phyloP scores from a whole-genome alignment of 2,888 invertebrate genomes.

The Drosophila parthenogenetica region DNA sequence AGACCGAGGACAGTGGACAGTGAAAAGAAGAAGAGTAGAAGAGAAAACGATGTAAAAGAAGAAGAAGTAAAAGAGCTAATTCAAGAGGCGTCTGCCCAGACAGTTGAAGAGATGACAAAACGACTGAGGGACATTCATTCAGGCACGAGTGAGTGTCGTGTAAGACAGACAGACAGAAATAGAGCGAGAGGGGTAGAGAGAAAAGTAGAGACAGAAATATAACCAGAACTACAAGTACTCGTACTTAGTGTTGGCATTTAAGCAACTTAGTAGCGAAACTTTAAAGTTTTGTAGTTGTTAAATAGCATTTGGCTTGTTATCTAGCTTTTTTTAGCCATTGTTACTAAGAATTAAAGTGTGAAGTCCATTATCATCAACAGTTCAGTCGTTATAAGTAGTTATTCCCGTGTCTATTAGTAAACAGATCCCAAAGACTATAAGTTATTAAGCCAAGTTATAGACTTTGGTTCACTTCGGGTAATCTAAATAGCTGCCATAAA shows the following conservation, averaged over 20 bases:
- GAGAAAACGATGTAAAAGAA: background rate
- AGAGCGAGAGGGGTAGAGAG: slow-evolving; percentile 6
- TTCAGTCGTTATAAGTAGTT: too few species aligned
- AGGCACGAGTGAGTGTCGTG: background rate
- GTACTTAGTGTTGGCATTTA: background rate
- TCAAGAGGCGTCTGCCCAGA: background rate
- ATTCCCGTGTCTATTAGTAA: too few species aligned
- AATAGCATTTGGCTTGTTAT: too few species aligned
- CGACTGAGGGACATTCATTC: slow-evolving; percentile 5
- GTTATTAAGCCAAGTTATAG: too few species aligned
- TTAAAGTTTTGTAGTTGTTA: too few species aligned
- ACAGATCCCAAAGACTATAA: too few species aligned
- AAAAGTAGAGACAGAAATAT: slow-evolving; percentile 10
- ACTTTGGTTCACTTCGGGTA: too few species aligned
- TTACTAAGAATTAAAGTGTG: too few species aligned
- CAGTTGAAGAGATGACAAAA: background rate
- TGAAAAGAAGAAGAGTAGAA: slow-evolving; percentile 7
- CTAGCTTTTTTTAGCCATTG: background rate
- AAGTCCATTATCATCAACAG: too few species aligned
- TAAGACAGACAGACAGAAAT: background rate
- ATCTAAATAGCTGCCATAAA: too few species aligned
- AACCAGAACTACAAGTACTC: slow-evolving; percentile 37
- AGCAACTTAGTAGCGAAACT: background rate
- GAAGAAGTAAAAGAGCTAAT: background rate
- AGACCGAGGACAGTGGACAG: background rate